Conservation (phyloP, 92 coral and sea anemone genomes). For the Epizoanthus scotinus region DNA sequence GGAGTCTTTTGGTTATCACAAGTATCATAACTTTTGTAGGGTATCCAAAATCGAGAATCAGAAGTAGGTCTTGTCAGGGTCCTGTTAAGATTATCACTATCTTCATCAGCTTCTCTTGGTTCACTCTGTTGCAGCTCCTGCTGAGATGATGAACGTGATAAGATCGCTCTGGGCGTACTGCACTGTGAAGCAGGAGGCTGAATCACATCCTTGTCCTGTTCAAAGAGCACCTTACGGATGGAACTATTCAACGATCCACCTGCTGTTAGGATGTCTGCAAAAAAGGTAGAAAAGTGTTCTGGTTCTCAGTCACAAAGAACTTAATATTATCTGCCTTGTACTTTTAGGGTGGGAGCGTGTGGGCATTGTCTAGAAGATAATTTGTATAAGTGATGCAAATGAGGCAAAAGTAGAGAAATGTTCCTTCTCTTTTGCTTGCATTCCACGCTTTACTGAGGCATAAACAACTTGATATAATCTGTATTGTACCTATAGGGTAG, state of each 20-base stretch:
- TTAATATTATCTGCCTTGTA: not conserved
- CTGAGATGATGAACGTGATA: not conserved
- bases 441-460: no score
- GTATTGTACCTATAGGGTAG: no score
- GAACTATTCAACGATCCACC: constrained; percentile 25
- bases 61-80: constrained; percentile 19
- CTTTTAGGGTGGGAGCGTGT: no score
- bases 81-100: constrained; percentile 11
- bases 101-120: not conserved
- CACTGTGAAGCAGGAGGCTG: constrained; percentile 23
- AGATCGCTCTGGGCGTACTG: not conserved
- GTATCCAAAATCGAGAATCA: constrained; percentile 34
- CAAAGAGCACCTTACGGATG: constrained; percentile 3
- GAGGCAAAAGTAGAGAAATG: no score
- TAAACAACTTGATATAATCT: not conserved
- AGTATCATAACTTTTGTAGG: constrained; percentile 20
- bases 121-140: not conserved
- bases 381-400: no score
- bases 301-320: not conserved
- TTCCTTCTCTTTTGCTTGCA: no score
- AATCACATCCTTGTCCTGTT: constrained; percentile 3
- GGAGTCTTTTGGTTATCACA: not conserved
- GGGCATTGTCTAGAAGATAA: no score
- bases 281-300: not conserved
- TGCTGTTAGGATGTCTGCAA: constrained; percentile 21